Percentiles rank a stretch among this genome's conserved stretches.
Evolutionary conservation across 2,797 vertebrate genomes (phyloP).

Genomic region (Enteromius viviparus): DNA sequence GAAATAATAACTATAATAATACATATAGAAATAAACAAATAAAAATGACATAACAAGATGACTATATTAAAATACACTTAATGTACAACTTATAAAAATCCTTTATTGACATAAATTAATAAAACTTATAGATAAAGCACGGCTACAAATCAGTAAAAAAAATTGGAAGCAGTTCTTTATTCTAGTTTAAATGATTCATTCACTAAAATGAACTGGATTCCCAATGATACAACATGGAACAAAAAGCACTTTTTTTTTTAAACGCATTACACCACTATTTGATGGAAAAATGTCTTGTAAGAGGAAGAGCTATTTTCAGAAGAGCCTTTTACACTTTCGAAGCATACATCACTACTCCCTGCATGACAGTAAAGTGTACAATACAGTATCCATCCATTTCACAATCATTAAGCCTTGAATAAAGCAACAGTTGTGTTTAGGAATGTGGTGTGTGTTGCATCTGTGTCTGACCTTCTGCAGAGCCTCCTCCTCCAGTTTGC

Average conservation of each 20-base stretch:
- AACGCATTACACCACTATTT: neutral
- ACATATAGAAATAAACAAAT: neutral
- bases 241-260: neutral
- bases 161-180: neutral
- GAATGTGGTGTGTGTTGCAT: slow-evolving; percentile 19
- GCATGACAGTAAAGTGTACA: neutral
- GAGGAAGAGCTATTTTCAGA: neutral
- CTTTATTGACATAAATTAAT: neutral
- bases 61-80: neutral
- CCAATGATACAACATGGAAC: neutral
- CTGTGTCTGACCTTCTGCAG: slow-evolving; percentile 85
- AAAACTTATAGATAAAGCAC: neutral
- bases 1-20: no score
- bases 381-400: neutral
- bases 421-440: slow-evolving; percentile 6
- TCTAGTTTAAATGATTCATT: neutral
- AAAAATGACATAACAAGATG: neutral
- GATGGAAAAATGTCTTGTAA: neutral
- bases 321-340: neutral
- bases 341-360: neutral
- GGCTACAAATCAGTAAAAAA: neutral
- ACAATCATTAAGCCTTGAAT: neutral
- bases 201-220: neutral
- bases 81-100: neutral
- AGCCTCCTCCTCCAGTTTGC: slow-evolving; percentile 92